Evolutionary conservation across 2,888 invertebrate species (phyloP), one percentile per base, ranked within the genome.

Genomic region (Oscheius onirici): DNA sequence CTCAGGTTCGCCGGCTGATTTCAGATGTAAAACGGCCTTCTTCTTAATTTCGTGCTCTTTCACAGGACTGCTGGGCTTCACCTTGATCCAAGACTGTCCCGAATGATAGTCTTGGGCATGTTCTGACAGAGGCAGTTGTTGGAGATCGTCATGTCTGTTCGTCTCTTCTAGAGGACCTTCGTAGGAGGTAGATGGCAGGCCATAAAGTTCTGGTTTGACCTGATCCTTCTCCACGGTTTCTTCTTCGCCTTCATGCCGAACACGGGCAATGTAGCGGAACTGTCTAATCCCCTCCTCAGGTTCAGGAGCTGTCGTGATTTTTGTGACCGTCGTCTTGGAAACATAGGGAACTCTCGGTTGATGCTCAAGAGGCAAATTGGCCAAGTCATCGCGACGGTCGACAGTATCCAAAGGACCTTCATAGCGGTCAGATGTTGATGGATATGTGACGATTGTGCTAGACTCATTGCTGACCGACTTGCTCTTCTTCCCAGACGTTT

Each of bases 201-300:
- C 54, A 28, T 75, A 77, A 43, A 28, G 46, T 5, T 10, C 60
- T 0, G 71, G 70, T 20, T 69, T 58, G 24, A 74, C 15, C 0
- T 73, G 54, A 22, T 34, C 41, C 28, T 63, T n/a, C 10, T 55
- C 70, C 43, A 72, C 63, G 26, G 60, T 71, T 15, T 72, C 74
- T 58, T 76, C 76, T 15, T 72, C 72, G 20, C 74, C 76, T 10
- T 68, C 69, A 54, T 78, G 75, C 0, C 69, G 63, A 22, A 58
- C 44, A 8, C 77, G 71, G 17, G 61, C 41, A 17, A 77, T 70
- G 71, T 71, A 67, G 61, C 72, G 71, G 69, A 49, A 65, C 34
- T 34, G 34, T 34, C 34, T 34, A 8, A 34, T 34, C 34, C 8
- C 34, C 8, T 6, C 34, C 8, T 34, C 34, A 8, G 34, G 34